A percentile compares a stretch with the other conserved stretches of the same genome.
phyloP scores from a whole-genome alignment of 1,140 invertebrate genomes.

The Drosophila ohnishii region DNA sequence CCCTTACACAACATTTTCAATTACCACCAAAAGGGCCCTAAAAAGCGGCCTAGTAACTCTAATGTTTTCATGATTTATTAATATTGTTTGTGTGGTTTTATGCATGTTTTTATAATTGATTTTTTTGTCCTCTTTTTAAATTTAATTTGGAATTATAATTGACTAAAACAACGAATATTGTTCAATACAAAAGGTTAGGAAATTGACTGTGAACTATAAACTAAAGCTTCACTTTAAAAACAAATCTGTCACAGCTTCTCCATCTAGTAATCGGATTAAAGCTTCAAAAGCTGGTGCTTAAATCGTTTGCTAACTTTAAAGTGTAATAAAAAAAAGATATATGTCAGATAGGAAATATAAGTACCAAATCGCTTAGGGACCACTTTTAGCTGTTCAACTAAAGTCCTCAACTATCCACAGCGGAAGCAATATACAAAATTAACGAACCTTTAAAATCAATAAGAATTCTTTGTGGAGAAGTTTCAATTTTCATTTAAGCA shows the following conservation, averaged over 20 bases:
- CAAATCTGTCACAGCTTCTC: neutral
- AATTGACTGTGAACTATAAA: neutral
- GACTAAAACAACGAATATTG: conserved; percentile 2
- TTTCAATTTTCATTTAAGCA: neutral
- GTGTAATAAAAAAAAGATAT: neutral
- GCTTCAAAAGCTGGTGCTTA: neutral
- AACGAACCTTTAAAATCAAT: conserved; percentile 2
- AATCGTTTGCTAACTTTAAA: neutral
- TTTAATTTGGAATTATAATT: conserved; percentile 5
- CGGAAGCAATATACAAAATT: neutral
- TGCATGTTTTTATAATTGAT: conserved; percentile 17
- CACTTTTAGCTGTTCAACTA: neutral
- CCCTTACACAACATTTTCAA: conserved; percentile 2
- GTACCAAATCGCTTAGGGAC: neutral
- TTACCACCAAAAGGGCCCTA: neutral
- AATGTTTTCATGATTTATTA: conserved; percentile 15
- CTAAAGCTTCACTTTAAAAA: neutral
- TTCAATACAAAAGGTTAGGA: neutral
- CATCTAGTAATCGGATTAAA: conserved; percentile 1
- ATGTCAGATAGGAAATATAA: neutral
- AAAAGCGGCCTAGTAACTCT: conserved; percentile 9
- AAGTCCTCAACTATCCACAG: neutral
- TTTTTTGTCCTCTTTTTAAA: neutral
- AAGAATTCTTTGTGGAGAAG: neutral
- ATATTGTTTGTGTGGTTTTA: conserved; percentile 16